Conservation (phyloP, 2,888 invertebrate genomes). For the Drosophila longiperda region DNA sequence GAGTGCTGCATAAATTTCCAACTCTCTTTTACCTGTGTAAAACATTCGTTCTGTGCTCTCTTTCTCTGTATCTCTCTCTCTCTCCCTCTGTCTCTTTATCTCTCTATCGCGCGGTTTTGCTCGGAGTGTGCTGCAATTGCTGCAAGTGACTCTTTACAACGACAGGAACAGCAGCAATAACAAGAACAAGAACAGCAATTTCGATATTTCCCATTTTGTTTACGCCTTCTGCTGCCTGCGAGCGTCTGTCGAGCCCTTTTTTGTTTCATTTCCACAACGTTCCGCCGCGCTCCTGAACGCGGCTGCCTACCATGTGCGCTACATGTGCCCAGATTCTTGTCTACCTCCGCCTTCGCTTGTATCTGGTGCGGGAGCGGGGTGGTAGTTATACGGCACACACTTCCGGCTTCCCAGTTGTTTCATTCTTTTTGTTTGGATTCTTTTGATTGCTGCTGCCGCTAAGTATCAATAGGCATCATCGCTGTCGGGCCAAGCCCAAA, state of each 20-base stretch:
- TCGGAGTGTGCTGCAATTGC: slow-evolving; percentile 34
- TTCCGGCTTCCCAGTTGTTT: slow-evolving; percentile 50
- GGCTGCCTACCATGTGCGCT: slow-evolving; percentile 55
- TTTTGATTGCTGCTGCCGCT: slow-evolving; percentile 39
- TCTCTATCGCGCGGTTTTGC: neutral
- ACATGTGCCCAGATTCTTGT: slow-evolving; percentile 59
- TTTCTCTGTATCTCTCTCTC: neutral
- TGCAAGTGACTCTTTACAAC: slow-evolving; percentile 12
- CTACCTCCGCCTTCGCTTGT: slow-evolving; percentile 27
- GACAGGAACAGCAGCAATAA: slow-evolving; percentile 5
- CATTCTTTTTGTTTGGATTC: slow-evolving; percentile 49
- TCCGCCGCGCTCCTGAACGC: slow-evolving; percentile 23
- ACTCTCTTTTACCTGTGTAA: slow-evolving; percentile 31
- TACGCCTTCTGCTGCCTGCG: slow-evolving; percentile 59
- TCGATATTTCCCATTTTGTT: slow-evolving; percentile 55
- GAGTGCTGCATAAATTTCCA: slow-evolving; percentile 14
- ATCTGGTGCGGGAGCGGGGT: neutral
- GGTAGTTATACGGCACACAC: slow-evolving; percentile 52
- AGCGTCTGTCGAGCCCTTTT: slow-evolving; percentile 57
- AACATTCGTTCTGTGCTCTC: neutral
- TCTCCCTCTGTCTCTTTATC: neutral
- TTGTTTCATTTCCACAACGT: slow-evolving; percentile 52
- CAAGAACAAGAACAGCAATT: slow-evolving; percentile 25
- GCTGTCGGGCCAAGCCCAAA: slow-evolving; percentile 20
- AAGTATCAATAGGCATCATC: slow-evolving; percentile 46